These are phyloP conservation scores for Naso thynnoides DNA, from an alignment of 2,797 vertebrate species.

Conservation along the genomic window DNA sequence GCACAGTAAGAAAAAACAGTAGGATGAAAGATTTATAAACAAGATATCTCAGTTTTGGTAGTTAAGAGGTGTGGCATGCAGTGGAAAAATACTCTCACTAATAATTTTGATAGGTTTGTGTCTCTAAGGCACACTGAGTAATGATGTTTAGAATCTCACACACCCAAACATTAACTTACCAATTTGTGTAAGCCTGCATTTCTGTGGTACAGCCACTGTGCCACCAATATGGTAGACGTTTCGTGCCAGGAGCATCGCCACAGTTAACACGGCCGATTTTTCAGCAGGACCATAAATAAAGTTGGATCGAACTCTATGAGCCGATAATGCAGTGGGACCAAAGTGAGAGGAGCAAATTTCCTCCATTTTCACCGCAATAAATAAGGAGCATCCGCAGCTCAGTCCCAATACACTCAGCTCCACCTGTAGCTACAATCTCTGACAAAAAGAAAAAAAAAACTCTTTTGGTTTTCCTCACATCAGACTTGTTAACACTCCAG, in stretches of 20 bases:
- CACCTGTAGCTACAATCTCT: slow-evolving; percentile 52
- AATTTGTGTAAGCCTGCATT: slow-evolving; percentile 80
- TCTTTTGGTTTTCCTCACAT: slow-evolving; percentile 25
- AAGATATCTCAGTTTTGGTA: not conserved
- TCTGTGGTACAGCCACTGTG: slow-evolving; percentile 83
- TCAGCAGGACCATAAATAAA: slow-evolving; percentile 50
- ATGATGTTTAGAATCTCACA: slow-evolving; percentile 3
- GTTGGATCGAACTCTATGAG: slow-evolving; percentile 52
- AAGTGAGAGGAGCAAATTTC: slow-evolving; percentile 61
- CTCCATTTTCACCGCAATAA: slow-evolving; percentile 66
- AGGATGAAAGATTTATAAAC: not conserved
- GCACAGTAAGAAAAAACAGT: not conserved
- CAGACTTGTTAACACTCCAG: slow-evolving; percentile 15
- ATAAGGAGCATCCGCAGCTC: slow-evolving; percentile 18
- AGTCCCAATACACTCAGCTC: slow-evolving; percentile 18
- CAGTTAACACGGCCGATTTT: slow-evolving; percentile 60
- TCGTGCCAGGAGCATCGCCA: slow-evolving; percentile 81
- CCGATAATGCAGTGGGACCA: slow-evolving; percentile 38
- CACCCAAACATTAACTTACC: slow-evolving; percentile 78
- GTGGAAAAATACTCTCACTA: not conserved
- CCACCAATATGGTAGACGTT: slow-evolving; percentile 84
- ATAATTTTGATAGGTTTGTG: not conserved
- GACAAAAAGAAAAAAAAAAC: slow-evolving; percentile 11
- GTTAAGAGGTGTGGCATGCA: not conserved
- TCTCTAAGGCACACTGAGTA: not conserved